Conservation (phyloP, 1,140 invertebrate genomes). For the Panulirus ornatus region DNA sequence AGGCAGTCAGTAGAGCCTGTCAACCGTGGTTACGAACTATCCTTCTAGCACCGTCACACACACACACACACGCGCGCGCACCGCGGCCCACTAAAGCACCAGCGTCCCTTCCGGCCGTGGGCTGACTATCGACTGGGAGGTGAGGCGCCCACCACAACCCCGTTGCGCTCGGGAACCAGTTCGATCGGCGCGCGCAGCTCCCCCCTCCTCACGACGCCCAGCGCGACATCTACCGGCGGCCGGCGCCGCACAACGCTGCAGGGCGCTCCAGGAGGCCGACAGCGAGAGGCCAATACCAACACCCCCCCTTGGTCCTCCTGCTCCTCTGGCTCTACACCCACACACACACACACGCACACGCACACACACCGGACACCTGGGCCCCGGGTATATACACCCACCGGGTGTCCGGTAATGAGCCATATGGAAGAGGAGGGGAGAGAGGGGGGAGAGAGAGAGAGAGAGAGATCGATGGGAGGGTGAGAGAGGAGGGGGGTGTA, state of each 20-base stretch:
- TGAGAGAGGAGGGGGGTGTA: background rate
- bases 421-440: background rate
- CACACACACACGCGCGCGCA: slow-evolving; percentile 48
- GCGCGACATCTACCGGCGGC: slow-evolving; percentile 43
- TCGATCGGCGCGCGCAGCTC: slow-evolving; percentile 52
- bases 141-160: slow-evolving; percentile 17
- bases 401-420: too few relatives aligned
- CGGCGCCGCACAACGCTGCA: background rate
- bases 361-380: background rate
- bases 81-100: slow-evolving; percentile 51
- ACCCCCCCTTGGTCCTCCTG: too few relatives aligned
- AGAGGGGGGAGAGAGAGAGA: background rate
- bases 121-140: slow-evolving; percentile 58
- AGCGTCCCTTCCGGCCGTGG: slow-evolving; percentile 62
- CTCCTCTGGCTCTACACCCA: too few relatives aligned
- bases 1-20: slow-evolving; percentile 36
- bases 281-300: background rate
- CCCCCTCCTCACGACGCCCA: too few relatives aligned
- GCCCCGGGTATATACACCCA: too few relatives aligned
- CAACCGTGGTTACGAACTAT: slow-evolving; percentile 43
- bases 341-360: too few relatives aligned
- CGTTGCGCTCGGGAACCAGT: slow-evolving; percentile 47
- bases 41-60: slow-evolving; percentile 61
- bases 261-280: background rate
- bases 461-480: background rate